Base-by-base conservation (phyloP, 1,140 invertebrate genomes). In the Ooceraea biroi region DNA sequence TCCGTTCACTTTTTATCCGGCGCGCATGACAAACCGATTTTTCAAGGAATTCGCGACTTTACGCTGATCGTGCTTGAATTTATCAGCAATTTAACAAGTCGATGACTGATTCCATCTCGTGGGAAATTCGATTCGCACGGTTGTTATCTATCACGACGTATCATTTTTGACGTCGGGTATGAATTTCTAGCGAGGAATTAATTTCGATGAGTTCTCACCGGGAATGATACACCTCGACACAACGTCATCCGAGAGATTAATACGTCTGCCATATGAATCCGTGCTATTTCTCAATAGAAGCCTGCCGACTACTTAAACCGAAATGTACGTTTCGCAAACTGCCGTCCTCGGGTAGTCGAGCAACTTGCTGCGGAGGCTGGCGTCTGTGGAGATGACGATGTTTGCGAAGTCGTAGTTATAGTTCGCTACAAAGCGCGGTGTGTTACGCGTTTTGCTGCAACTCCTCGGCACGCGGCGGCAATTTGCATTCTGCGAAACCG, bases 401-500 rank as follows among this genome's bases (percentile, higher is more conserved):
- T 80, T 80, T 57, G 76, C 76, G n/a, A 80, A 80, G 76, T 80
- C 76, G 66, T 80, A 80, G 76, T 71, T 71, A 57, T 46, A 71
- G 65, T 80, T 80, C 46, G 36, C 65, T 41, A 71, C 65, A 80
- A 80, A 80, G 71, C 55, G 73, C 73, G 73, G 63, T 50, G 73
- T 76, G 76, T 80, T 80, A 71, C 65, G 65, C 76, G 50, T 80
- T 80, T 80, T 80, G 76, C 65, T 17, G 65, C 76, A 57, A 80
- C 76, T 80, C 36, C 65, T 46, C 86, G 86, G 72, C 76, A 85
- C 87, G 76, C 85, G 76, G 71, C 84, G 55, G 87, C 85, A 82
- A 82, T 85, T 80, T 80, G 76, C 76, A 80, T 80, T 80, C 76
- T 80, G 12, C 65, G 76, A 80, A 71, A 80, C 65, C 76, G 76